These are phyloP conservation scores for Pseudorasbora parva DNA, from an alignment of 2,113 vertebrate species.

Conservation along the genomic window DNA sequence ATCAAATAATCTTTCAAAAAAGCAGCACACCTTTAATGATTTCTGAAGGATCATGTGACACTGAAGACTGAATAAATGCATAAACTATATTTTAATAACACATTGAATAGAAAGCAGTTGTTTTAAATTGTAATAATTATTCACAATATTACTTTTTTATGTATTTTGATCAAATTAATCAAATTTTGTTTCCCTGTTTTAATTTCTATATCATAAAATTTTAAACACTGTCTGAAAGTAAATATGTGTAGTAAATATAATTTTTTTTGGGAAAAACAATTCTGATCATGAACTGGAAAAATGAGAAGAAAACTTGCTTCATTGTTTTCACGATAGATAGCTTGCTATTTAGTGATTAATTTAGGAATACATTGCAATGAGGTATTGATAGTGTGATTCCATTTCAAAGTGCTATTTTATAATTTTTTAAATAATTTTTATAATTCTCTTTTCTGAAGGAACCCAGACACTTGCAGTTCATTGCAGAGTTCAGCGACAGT, in stretches of 20 bases:
- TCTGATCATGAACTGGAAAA: not conserved
- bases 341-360: too few species aligned
- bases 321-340: too few species aligned
- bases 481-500: constrained; percentile 92
- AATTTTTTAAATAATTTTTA: too few species aligned
- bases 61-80: not conserved
- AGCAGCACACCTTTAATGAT: not conserved
- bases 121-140: not conserved
- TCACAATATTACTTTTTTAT: not conserved
- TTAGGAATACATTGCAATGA: not conserved
- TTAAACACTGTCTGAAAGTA: too few species aligned
- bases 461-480: constrained; percentile 95
- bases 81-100: not conserved
- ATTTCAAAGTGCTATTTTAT: not conserved
- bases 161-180: not conserved
- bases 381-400: not conserved
- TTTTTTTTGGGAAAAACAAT: too few species aligned
- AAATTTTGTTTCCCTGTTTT: not conserved
- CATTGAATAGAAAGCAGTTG: not conserved
- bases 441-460: constrained; percentile 80
- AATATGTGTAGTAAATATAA: not conserved
- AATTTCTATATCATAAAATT: not conserved
- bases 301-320: not conserved
- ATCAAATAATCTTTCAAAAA: too few species aligned
- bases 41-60: not conserved